Conservation (phyloP, 2,888 invertebrate species). For the Catonia carolina region DNA sequence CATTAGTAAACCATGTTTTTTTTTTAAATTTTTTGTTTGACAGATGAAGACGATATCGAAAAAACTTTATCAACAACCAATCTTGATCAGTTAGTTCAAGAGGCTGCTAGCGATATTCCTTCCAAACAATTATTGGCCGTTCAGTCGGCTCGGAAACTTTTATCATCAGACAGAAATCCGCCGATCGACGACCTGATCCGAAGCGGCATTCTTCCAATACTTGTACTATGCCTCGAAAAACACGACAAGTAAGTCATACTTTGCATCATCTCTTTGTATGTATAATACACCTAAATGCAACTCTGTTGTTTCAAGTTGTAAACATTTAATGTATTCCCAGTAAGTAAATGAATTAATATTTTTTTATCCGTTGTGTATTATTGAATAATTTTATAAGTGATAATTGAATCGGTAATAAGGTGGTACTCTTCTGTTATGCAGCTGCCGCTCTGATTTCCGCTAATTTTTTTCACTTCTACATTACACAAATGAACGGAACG, state of each 20-base stretch:
- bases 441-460: too few species aligned
- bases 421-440: too few species aligned
- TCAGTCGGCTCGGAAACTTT: constrained; percentile 88
- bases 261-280: background rate
- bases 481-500: too few species aligned
- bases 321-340: too few species aligned
- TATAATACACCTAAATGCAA: background rate
- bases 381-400: too few species aligned
- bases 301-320: too few species aligned
- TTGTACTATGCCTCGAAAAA: constrained; percentile 81
- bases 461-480: too few species aligned
- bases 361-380: background rate
- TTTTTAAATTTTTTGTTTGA: background rate
- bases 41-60: constrained; percentile 35
- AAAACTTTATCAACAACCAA: constrained; percentile 53
- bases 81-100: constrained; percentile 72
- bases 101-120: constrained; percentile 77
- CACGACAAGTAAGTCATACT: constrained; percentile 56
- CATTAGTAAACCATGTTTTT: too few species aligned
- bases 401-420: too few species aligned
- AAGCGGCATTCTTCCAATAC: constrained; percentile 89
- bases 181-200: constrained; percentile 94
- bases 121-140: constrained; percentile 82
- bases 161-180: constrained; percentile 96
- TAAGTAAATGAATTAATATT: too few species aligned